A percentile compares a stretch with the other conserved stretches of the same genome.
phyloP scores from a whole-genome alignment of 2,888 invertebrate species.

The Scelioninae gen. 1 region DNA sequence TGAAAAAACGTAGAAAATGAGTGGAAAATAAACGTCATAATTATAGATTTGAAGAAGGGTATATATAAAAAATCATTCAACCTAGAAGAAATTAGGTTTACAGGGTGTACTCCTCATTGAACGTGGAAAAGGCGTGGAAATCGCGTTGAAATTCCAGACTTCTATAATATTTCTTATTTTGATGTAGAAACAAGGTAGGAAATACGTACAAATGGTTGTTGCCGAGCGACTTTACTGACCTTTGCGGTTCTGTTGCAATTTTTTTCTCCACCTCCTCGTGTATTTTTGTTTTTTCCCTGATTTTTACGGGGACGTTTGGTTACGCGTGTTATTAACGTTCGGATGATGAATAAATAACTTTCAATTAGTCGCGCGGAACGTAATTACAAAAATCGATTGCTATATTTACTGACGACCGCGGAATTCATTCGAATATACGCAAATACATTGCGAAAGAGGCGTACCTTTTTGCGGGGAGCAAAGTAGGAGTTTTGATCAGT shows the following conservation, averaged over 20 bases:
- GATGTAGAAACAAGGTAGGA: too few species aligned
- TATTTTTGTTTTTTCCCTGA: constrained; percentile 30
- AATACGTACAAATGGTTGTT: too few species aligned
- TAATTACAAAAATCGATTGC: constrained; percentile 71
- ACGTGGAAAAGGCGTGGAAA: too few species aligned
- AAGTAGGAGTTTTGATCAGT: constrained; percentile 68
- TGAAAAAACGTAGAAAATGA: too few species aligned
- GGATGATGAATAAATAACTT: constrained; percentile 71
- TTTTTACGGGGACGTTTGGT: constrained; percentile 53
- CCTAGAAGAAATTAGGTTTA: too few species aligned
- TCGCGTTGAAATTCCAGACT: too few species aligned
- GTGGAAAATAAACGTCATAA: too few species aligned
- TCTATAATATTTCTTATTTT: too few species aligned
- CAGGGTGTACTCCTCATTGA: too few species aligned
- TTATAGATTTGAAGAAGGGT: too few species aligned
- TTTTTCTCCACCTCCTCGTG: neutral
- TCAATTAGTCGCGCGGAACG: constrained; percentile 70
- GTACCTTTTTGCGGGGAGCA: constrained; percentile 63
- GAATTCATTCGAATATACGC: constrained; percentile 67
- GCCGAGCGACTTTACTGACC: too few species aligned
- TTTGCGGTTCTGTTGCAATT: constrained; percentile 17
- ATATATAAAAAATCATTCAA: too few species aligned
- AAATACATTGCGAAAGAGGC: constrained; percentile 67
- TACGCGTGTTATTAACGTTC: constrained; percentile 68
- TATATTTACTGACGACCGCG: constrained; percentile 71